Base-by-base conservation (phyloP, 2,888 invertebrate species). In the Monopis laevigella region DNA sequence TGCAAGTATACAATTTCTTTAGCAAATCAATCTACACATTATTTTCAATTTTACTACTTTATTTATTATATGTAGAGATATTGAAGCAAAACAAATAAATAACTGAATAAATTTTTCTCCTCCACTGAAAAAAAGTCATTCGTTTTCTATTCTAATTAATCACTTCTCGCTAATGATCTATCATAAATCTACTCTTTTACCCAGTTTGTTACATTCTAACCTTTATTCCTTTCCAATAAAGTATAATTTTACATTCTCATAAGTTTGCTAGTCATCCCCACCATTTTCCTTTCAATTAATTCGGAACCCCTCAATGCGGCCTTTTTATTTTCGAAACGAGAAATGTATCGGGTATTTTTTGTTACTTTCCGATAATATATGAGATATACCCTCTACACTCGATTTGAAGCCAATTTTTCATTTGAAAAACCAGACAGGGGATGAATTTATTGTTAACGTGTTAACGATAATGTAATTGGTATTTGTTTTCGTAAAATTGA, bases 131-230 rank as follows among this genome's bases (percentile, higher is more conserved):
- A 36, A 36, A 36, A 21, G 11, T 36, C 19, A 21, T 36, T 36
- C 36, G 36, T 36, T 36, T 36, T 36, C 36, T 36, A 36, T 17
- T 27, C 28, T 13, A 58, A 64, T 62, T 59, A 62, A 64, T 64
- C 64, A 65, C 59, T 57, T 49, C 50, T 49, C 53, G 53, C 56
- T 64, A 61, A 65, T 59, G 62, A 63, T 53, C 53, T 49, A 54
- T 54, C 54, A 62, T 65, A 65, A 64, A 65, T 64, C 60, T 51
- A 40, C 40, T 40, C 29, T 50, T 45, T 50, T 47, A 51, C 45
- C 46, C 46, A 41, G 46, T 45, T 48, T 47, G 41, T 41, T 44
- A 30, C 35, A 49, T 55, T 54, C 46, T 49, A 47, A 48, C 46
- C 53, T 48, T 51, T 54, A 54, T 54, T 51, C 52, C 46, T 39